Conservation (phyloP, 2,888 invertebrate genomes). For the Drosophila algonquin region DNA sequence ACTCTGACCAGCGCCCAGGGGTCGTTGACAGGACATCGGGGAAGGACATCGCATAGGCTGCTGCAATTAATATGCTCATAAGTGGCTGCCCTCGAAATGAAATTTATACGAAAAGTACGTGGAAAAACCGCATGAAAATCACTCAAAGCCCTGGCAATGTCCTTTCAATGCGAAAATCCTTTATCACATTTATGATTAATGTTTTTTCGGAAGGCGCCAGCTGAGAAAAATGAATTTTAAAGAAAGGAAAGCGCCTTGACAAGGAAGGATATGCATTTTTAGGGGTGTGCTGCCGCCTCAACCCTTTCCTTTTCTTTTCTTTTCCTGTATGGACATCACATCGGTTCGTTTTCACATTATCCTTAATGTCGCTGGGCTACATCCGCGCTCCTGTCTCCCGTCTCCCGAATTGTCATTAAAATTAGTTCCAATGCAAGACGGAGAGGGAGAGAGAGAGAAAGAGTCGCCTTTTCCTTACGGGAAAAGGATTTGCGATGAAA, state of each 20-base stretch:
- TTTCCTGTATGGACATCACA: not conserved
- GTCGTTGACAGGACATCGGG: constrained; percentile 28
- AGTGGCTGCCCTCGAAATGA: constrained; percentile 45
- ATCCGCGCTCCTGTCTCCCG: constrained; percentile 38
- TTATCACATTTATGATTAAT: constrained; percentile 49
- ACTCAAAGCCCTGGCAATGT: not conserved
- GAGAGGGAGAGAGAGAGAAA: not conserved
- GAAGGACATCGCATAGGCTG: not conserved
- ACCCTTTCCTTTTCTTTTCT: constrained; percentile 2
- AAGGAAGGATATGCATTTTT: constrained; percentile 38
- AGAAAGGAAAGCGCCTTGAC: not conserved
- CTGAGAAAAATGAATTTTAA: constrained; percentile 29
- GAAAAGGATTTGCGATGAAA: constrained; percentile 56
- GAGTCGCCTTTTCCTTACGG: constrained; percentile 27
- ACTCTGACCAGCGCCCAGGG: constrained; percentile 7
- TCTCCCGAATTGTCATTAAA: constrained; percentile 77
- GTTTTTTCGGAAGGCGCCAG: not conserved
- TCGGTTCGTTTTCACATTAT: constrained; percentile 45
- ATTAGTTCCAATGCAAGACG: constrained; percentile 62
- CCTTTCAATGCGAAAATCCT: constrained; percentile 14
- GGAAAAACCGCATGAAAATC: constrained; percentile 57
- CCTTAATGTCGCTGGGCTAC: constrained; percentile 32
- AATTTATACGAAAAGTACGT: constrained; percentile 50
- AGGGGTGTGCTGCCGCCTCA: constrained; percentile 40
- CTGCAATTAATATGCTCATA: constrained; percentile 63